Evolutionary conservation across 2,888 invertebrate species (phyloP), one percentile per base, ranked within the genome.

Genomic region (Coelopa pilipes): DNA sequence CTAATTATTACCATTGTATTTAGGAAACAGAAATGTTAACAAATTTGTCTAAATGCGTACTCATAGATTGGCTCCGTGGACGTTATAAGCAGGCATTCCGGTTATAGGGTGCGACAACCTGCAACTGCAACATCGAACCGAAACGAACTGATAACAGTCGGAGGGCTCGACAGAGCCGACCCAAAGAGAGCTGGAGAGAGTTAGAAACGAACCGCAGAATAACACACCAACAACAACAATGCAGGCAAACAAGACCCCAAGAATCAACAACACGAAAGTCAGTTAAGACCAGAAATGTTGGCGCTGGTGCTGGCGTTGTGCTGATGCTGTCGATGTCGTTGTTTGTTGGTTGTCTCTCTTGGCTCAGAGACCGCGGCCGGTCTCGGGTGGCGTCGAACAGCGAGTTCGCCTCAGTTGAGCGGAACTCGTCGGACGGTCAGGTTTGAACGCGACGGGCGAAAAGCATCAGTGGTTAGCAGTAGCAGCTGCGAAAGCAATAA

Each of bases 401-500:
- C 17, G 66, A 47, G 66, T 15, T 66, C 13, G 49, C 21, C 19
- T 66, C 66, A 66, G 66, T 66, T 66, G 66, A 66, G 66, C 66
- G 66, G 50, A 50, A 66, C 9, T 19, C 66, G 66, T 66, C 66
- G 66, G 50, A 66, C 66, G 62, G 62, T 45, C 5, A 62, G 62
- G 62, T 62, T 34, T 24, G n/a, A 15, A 62, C 62, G 24, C 45
- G 34, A 11, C 62, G 62, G 45, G 15, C 45, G 12, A 34, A 21
- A 12, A 10, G 60, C 60, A 60, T 19, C 62, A 62, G 34, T 34
- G 34, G 34, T 21, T 15, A 45, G 34, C 10, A 34, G 62, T 34
- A 34, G 62, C 15, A 34, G 34, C n/a, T n/a, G n/a, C 24, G 53
- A 53, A 5, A 53, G 10, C 15, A 53, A 53, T 15, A 53, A 53